phyloP scores from a whole-genome alignment of 1,140 invertebrate species.

The Meloidogyne hapla region DNA sequence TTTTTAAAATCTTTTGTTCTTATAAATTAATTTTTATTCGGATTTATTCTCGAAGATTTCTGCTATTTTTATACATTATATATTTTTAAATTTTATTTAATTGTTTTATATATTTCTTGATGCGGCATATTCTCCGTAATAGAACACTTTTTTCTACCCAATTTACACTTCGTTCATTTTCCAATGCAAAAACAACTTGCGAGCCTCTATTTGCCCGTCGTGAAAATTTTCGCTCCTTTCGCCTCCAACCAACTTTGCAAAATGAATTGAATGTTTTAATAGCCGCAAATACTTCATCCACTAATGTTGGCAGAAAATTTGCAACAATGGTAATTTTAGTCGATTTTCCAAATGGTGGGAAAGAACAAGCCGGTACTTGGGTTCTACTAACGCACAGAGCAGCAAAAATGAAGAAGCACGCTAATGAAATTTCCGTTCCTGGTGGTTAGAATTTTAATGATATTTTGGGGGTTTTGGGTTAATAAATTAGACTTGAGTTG shows the following conservation, averaged over 20 bases:
- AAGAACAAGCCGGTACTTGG: constrained; percentile 1
- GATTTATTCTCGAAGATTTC: background rate
- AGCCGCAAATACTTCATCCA: background rate
- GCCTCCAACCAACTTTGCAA: background rate
- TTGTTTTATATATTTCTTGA: background rate
- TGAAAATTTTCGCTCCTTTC: background rate
- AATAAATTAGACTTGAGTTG: too few relatives aligned
- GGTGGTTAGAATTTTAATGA: constrained; percentile 11
- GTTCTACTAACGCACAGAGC: constrained; percentile 23
- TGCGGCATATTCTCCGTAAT: background rate
- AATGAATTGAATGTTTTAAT: background rate
- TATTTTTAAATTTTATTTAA: background rate
- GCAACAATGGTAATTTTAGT: background rate
- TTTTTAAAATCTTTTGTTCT: background rate
- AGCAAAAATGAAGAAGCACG: constrained; percentile 13
- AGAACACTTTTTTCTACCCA: background rate
- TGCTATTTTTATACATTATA: background rate
- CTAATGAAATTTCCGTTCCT: constrained; percentile 27
- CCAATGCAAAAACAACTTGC: background rate
- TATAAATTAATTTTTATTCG: background rate
- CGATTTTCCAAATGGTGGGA: background rate
- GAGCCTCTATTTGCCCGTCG: background rate
- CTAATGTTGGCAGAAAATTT: background rate
- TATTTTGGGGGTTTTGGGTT: background rate
- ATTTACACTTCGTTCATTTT: background rate